Evolutionary conservation across 2,113 vertebrate species (phyloP).

Genomic region (Dicrurus megarhynchus): DNA sequence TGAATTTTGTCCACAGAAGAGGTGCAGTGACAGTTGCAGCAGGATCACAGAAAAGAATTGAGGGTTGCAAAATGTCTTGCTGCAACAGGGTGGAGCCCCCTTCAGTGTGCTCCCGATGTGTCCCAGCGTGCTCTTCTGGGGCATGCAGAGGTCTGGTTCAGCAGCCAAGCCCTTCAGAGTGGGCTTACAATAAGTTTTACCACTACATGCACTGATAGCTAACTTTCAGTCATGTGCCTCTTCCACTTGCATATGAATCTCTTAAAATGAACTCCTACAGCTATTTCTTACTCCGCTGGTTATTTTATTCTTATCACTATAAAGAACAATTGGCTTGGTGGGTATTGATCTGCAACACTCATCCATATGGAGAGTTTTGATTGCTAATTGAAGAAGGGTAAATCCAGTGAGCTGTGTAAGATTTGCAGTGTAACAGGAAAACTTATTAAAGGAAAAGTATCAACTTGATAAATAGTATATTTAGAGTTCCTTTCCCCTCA

Average conservation of each 20-base stretch:
- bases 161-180: background rate
- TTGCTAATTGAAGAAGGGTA: slow-evolving; percentile 11
- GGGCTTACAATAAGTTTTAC: background rate
- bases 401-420: background rate
- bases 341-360: background rate
- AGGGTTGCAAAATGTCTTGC: background rate
- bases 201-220: background rate
- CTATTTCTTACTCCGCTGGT: background rate
- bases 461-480: background rate
- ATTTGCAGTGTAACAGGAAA: background rate
- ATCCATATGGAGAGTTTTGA: background rate
- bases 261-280: background rate
- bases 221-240: background rate
- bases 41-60: background rate
- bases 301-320: background rate
- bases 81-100: background rate
- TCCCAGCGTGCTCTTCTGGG: background rate
- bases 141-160: background rate
- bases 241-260: background rate
- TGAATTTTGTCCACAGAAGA: background rate
- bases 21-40: background rate
- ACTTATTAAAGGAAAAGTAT: slow-evolving; percentile 18
- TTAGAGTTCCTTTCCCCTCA: background rate
- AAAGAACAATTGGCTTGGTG: background rate
- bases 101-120: background rate